Evolutionary conservation across 2,888 invertebrate species (phyloP), one percentile per base, ranked within the genome.

Genomic region (Metacarcinus magister): DNA sequence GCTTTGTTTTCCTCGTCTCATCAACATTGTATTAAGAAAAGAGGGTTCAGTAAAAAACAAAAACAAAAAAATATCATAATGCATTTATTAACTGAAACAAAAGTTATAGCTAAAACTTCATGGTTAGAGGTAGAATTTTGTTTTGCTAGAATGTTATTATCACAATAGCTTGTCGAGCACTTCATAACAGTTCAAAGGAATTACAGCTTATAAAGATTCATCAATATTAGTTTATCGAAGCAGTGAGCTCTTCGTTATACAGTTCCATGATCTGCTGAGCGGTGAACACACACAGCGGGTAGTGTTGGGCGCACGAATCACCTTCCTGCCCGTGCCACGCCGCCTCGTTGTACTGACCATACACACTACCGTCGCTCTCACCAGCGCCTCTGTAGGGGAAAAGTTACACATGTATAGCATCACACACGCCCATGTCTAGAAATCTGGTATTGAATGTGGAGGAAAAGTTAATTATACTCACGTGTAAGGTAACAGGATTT

Each of bases 321-420:
- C 95, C 96, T 44, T 96, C 93, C 95, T 96, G 96, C 1, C 96
- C 96, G 67, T 96, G 96, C 96, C 96, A 96, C 28, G 93, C 96
- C n/a, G 96, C 96, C 90, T 96, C 95, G 93, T 96, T 93, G 93
- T 96, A 96, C 46, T 87, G 48, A 13, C 96, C 95, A n/a, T 95
- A 96, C 8, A 28, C 75, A 7, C 89, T 95, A 89, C 95, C 96
- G 46, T 96, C 95, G n/a, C 96, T 96, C 90, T 60, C 48, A 1
- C 96, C 96, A 5, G 46, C 89, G 39, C 96, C 96, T 0, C 96
- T 96, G 96, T 13, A 39, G 28, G 0, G 13, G 39, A 87, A n/a
- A n/a, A n/a, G n/a, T 32, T 39, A 39, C 32, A 39, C 2, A 2
- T 87, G 39, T 87, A 32, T 2, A 16, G 39, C 10, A 39, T 39